Base-by-base conservation (phyloP, 2,113 vertebrate species). In the Elephantulus edwardii region DNA sequence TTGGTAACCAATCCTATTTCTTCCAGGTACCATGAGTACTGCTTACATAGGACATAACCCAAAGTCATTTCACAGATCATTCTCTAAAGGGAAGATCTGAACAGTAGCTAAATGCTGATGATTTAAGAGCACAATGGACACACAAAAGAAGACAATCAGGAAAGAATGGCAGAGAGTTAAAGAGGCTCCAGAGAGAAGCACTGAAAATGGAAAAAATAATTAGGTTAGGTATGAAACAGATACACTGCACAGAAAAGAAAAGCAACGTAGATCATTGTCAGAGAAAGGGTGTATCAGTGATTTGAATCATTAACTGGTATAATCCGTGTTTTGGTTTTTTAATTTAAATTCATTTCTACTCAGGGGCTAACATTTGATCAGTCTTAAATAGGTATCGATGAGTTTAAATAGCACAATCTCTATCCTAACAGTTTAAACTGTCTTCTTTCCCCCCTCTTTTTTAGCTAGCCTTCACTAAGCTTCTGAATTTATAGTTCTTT, bases 401-500 rank as follows among this genome's bases (percentile, higher is more conserved):
- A 12, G 9, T n/a, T 90, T 76, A 81, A 83, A 72, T 48, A 83
- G 81, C 10, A 44, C 30, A 30, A 5, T 76, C 52, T 86, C 38
- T 38, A 50, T 70, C 22, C 46, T 90, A 86, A 79, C 9, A 50
- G 66, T 58, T 83, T 75, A 58, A 44, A 20, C 8, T 28, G 86
- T 60, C 60, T 56, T n/a, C 71, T 64, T 80, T 40, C n/a, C 68
- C n/a, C n/a, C n/a, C n/a, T n/a, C n/a, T n/a, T 60, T 80, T 86
- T 60, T 60, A 76, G 22, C 40, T 56, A n/a, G 22, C 11, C 35
- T 88, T 74, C n/a, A 70, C 38, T 85, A 74, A 20, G 17, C 74
- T 76, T 90, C 35, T 35, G 35, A 91, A 76, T 87, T 10, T 79
- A 54, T 48, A 74, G 86, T 85, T 89, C 50, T 74, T 84, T 54